These are phyloP conservation scores for Papilio aristodemus DNA, from an alignment of 1,140 invertebrate genomes.

Conservation along the genomic window DNA sequence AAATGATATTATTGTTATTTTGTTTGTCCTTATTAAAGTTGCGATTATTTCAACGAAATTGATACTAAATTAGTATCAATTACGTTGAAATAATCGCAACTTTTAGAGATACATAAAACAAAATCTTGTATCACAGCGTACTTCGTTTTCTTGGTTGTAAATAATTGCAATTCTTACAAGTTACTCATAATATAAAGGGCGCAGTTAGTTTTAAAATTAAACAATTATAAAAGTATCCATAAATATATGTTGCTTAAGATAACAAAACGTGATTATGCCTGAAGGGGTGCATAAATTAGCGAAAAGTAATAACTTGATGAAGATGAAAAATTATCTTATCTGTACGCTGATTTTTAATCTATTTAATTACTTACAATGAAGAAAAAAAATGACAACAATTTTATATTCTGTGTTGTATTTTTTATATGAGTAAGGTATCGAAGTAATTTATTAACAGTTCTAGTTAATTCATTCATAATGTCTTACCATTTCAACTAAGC, in stretches of 20 bases:
- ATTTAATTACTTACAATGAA: constrained; percentile 46
- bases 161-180: not conserved
- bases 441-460: no score
- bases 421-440: no score
- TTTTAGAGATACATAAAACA: no score
- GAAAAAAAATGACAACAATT: not conserved
- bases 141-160: not conserved
- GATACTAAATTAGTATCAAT: no score
- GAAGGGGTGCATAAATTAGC: constrained; percentile 74
- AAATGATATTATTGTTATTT: no score
- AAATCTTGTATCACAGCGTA: not conserved
- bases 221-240: constrained; percentile 39
- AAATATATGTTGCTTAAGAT: constrained; percentile 62
- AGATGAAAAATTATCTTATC: constrained; percentile 72
- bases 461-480: no score
- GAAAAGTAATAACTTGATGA: constrained; percentile 69
- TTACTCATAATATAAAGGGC: not conserved
- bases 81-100: no score
- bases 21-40: no score
- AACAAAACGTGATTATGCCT: constrained; percentile 63
- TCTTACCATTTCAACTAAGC: no score
- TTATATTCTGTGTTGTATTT: no score
- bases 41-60: no score
- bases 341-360: constrained; percentile 65
- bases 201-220: constrained; percentile 7